Evolutionary conservation across 2,113 vertebrate genomes (phyloP).

Genomic region (Chinchilla lanigera): DNA sequence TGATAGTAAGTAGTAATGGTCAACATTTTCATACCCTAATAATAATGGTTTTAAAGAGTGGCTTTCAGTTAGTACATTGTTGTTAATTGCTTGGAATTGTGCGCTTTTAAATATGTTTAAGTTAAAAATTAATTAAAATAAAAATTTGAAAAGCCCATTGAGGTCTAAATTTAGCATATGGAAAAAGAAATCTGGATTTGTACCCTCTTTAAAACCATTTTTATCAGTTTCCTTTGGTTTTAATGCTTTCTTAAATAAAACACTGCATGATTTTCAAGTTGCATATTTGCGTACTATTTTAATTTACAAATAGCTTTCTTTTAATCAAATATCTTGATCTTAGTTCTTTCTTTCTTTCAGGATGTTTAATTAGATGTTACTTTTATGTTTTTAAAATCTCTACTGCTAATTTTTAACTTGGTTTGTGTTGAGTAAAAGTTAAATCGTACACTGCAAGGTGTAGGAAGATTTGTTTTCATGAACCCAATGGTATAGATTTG

Average conservation of each 20-base stretch:
- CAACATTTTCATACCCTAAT: conserved; percentile 33
- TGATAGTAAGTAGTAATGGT: conserved; percentile 51
- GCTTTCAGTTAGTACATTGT: conserved; percentile 74
- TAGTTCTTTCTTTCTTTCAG: conserved; percentile 92
- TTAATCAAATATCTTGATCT: conserved; percentile 85
- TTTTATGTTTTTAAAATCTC: conserved; percentile 88
- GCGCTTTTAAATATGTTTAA: conserved; percentile 79
- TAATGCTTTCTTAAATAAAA: conserved; percentile 91
- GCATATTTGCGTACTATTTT: conserved; percentile 86
- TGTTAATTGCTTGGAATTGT: conserved; percentile 75
- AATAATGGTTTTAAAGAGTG: conserved; percentile 68
- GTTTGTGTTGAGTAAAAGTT: conserved; percentile 93
- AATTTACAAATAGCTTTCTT: conserved; percentile 86
- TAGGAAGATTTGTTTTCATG: conserved; percentile 94
- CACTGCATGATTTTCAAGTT: conserved; percentile 88
- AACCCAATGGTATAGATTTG: conserved; percentile 92
- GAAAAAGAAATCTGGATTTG: conserved; percentile 72
- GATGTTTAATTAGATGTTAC: conserved; percentile 93
- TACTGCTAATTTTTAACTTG: conserved; percentile 88
- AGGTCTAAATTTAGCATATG: conserved; percentile 73
- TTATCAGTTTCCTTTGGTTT: conserved; percentile 70
- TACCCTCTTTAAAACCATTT: conserved; percentile 78
- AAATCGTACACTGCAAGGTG: conserved; percentile 98
- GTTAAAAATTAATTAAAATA: neutral
- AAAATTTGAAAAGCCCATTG: conserved; percentile 70